Evolutionary conservation across 2,113 vertebrate genomes (phyloP), one percentile per base, ranked within the genome.

Genomic region (Poeciliopsis retropinna): DNA sequence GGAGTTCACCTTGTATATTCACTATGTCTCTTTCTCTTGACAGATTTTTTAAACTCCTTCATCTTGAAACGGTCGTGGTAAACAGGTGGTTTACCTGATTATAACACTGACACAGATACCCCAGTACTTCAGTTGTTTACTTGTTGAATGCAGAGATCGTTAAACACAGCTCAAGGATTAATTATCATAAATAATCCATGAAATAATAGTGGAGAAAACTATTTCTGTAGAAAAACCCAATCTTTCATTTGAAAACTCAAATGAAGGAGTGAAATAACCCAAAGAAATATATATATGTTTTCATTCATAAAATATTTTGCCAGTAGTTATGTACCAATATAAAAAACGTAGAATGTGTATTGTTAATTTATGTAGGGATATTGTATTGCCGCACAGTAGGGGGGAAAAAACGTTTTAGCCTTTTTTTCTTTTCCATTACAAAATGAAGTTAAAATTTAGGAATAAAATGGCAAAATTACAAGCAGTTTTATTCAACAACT

Each of bases 31-130:
- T 77, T 25, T 93, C 75, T 93, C 84, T 89, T 62, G 87, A 85
- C 92, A 93, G 92, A 91, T 92, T 92, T 89, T 91, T 91, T 82
- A 89, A 82, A 73, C 79, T 90, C 80, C 91, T 91, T n/a, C 91
- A 71, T 63, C 80, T 34, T 70, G 89, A 92, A 84, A 83, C 85
- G 73, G 91, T 88, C n/a, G 87, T 63, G 87, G 88, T 90, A 90
- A 92, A 93, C 91, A 92, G 91, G 91, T 93, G 92, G 83, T 71
- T 76, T 78, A 80, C 76, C 83, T 88, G 81, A 84, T 84, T 73
- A 72, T 66, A 84, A 9, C 73, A 84, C 87, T 84, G 88, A 88
- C 86, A 83, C 62, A 67, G 71, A 72, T 67, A 22, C 9, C 62
- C 70, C 72, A 75, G 60, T 29, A 9, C 27, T 64, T 32, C 27